A percentile compares a stretch with the other conserved stretches of the same genome.
These are phyloP conservation scores for Buathra laborator DNA, from an alignment of 2,888 invertebrate species.

Conservation along the genomic window DNA sequence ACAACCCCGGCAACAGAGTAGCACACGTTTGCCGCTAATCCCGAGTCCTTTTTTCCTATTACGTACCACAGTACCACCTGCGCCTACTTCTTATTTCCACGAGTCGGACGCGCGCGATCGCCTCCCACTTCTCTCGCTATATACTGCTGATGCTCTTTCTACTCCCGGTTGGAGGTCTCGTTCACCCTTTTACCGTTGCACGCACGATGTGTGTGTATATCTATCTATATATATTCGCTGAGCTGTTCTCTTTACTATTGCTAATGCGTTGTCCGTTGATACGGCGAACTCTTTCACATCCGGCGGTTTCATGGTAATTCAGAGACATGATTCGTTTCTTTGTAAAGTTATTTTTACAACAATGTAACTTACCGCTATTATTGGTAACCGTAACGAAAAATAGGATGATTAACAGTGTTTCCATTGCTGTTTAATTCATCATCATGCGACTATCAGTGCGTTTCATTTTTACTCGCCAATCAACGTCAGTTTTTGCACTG, in stretches of 20 bases:
- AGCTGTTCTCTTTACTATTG: slow-evolving; percentile 28
- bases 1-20: slow-evolving; percentile 45
- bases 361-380: background rate
- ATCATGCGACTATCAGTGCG: no score
- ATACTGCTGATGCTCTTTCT: slow-evolving; percentile 20
- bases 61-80: slow-evolving; percentile 69
- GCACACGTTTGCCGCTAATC: slow-evolving; percentile 71
- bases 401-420: background rate
- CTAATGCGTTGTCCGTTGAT: slow-evolving; percentile 31
- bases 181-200: slow-evolving; percentile 67
- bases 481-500: background rate
- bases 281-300: slow-evolving; percentile 44
- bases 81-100: slow-evolving; percentile 68
- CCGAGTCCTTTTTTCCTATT: slow-evolving; percentile 68
- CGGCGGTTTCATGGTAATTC: slow-evolving; percentile 22
- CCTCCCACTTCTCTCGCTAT: slow-evolving; percentile 40
- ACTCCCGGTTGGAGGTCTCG: slow-evolving; percentile 59
- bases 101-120: slow-evolving; percentile 47
- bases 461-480: background rate
- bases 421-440: no score
- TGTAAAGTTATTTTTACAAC: background rate
- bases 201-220: slow-evolving; percentile 35
- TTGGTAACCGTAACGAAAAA: background rate
- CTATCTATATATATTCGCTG: background rate
- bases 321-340: background rate